A percentile compares a stretch with the other conserved stretches of the same genome.
Conservation (phyloP, 2,888 invertebrate species). For the Pocota personata region DNA sequence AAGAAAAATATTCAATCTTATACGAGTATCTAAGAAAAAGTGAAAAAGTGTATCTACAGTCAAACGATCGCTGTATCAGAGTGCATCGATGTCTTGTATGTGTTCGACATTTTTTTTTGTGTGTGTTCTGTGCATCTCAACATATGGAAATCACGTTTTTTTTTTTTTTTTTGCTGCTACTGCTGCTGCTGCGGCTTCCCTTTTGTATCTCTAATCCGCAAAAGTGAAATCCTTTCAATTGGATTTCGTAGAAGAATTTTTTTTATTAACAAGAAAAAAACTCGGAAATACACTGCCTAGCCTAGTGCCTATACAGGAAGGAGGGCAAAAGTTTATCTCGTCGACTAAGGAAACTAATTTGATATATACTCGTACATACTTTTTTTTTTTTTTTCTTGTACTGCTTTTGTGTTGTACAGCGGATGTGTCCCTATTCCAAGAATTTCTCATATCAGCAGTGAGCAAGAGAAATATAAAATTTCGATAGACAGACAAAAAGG, state of each 20-base stretch:
- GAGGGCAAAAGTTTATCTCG: constrained; percentile 72
- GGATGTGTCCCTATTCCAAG: constrained; percentile 73
- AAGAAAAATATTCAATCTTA: neutral
- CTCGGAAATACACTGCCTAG: constrained; percentile 43
- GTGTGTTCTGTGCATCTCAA: constrained; percentile 33
- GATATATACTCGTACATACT: too few relatives aligned
- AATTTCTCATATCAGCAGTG: constrained; percentile 71
- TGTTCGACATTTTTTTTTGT: neutral
- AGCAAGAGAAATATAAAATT: constrained; percentile 38
- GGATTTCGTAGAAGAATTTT: constrained; percentile 7
- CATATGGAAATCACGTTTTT: constrained; percentile 63
- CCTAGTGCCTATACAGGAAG: constrained; percentile 51
- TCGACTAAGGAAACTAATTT: constrained; percentile 69
- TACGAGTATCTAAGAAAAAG: constrained; percentile 24
- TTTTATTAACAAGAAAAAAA: constrained; percentile 27
- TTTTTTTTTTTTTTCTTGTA: constrained; percentile 35
- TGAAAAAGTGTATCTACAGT: constrained; percentile 40
- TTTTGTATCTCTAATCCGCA: constrained; percentile 44
- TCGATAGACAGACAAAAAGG: constrained; percentile 61
- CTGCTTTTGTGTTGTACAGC: constrained; percentile 62
- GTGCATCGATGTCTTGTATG: constrained; percentile 60
- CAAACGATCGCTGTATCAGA: constrained; percentile 25
- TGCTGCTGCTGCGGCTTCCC: neutral
- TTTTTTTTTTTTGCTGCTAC: constrained; percentile 9
- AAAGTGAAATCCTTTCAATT: constrained; percentile 65